A percentile compares a stretch with the other conserved stretches of the same genome.
Conservation (phyloP, 2,797 vertebrate species). For the Benthosema pterotum region DNA sequence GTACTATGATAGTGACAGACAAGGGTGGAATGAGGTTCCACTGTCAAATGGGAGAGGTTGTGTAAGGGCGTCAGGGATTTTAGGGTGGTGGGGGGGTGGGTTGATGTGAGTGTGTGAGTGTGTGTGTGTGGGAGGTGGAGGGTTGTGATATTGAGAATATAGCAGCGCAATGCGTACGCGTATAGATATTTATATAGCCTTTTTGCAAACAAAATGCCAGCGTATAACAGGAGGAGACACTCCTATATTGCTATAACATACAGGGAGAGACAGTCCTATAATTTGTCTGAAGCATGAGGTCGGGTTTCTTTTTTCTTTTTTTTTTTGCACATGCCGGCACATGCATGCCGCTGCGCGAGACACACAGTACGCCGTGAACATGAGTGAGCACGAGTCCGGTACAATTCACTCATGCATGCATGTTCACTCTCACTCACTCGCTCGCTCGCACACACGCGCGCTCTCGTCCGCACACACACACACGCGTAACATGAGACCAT, state of each 20-base stretch:
- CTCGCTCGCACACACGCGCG: not conserved
- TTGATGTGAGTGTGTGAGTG: constrained; percentile 59
- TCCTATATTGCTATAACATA: not conserved
- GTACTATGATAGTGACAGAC: constrained; percentile 36
- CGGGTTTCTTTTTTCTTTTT: no score
- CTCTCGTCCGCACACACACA: not conserved
- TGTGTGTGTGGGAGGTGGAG: constrained; percentile 32
- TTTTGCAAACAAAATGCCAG: not conserved
- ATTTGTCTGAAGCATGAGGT: no score
- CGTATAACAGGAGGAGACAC: not conserved
- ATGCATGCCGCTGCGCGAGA: constrained; percentile 13
- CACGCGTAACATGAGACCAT: constrained; percentile 43
- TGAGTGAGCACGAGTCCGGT: constrained; percentile 1
- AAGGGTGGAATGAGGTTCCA: constrained; percentile 39
- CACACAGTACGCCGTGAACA: not conserved
- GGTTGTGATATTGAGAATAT: not conserved
- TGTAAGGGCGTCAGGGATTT: constrained; percentile 47
- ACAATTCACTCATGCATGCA: not conserved
- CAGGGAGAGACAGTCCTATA: no score
- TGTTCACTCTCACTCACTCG: not conserved
- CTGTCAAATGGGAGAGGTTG: constrained; percentile 58
- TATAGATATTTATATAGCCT: no score
- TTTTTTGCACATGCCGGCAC: no score
- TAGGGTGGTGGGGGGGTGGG: not conserved
- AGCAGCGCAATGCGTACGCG: constrained; percentile 65